Base-by-base conservation (phyloP, 2,888 invertebrate species). In the Pristionchus maxplancki region DNA sequence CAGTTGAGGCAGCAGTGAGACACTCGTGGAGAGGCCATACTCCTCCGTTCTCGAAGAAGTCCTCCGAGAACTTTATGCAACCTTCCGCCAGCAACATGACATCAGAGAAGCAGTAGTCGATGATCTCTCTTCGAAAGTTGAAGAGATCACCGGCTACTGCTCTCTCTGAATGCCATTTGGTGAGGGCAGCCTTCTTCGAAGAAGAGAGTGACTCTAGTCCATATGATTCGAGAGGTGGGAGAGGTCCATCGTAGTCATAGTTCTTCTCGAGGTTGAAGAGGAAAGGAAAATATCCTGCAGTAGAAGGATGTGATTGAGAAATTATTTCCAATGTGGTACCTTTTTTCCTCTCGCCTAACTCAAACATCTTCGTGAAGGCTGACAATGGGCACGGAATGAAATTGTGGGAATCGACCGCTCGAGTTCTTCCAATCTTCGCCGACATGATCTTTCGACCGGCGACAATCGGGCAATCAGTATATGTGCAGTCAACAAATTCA, bases 21-120 rank as follows among this genome's bases (percentile, higher is more conserved):
- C n/a, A 62, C n/a, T 85, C 84, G n/a, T 85, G 84, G 40, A 85
- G 64, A 40, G 84, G 84, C 40, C 40, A 62, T 13, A 85, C 84
- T 15, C 44, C 44, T 0, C 64, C 84, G 24, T 64, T 58, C 40
- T 62, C 15, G 62, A 40, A 62, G 62, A 85, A 85, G 28, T 85
- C 84, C 48, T 64, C 44, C 17, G 40, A n/a, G 62, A 85, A 85
- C 40, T 64, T 58, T 40, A 85, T 64, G 62, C 82, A 82, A 1
- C 82, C 53, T 44, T 82, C 78, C 3, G 78, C 78, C 37, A 82
- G 82, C 11, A 82, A 24, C 82, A 82, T 82, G 6, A 34, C 34
- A 50, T 82, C 50, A 9, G 50, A 82, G 24, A 50, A 50, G 4
- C 82, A 82, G 24, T 50, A 50, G 15, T 28, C 40, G 48, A 81